phyloP scores from a whole-genome alignment of 1,140 invertebrate genomes.

The Akabosia matsudoensis region DNA sequence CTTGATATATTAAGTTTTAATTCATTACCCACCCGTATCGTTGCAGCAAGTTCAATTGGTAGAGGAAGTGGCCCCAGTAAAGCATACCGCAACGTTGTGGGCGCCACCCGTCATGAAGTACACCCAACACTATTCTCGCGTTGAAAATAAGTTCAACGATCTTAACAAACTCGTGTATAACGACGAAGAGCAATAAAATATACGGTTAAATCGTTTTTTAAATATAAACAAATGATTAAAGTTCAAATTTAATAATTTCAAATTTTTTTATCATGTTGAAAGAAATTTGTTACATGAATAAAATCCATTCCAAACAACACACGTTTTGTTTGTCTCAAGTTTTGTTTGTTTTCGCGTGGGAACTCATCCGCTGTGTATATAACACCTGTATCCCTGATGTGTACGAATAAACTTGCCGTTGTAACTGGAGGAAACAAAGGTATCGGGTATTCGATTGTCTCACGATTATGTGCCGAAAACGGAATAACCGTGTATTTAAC shows the following conservation, averaged over 20 bases:
- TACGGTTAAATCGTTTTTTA: too few relatives aligned
- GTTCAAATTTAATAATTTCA: too few relatives aligned
- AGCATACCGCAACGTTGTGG: not conserved
- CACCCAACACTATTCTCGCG: conserved; percentile 5
- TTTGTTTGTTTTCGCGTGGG: too few relatives aligned
- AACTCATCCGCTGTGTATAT: too few relatives aligned
- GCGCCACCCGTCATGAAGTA: conserved; percentile 4
- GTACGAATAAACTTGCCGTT: not conserved
- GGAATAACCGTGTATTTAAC: conserved; percentile 63
- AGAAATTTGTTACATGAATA: too few relatives aligned
- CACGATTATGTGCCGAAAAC: conserved; percentile 51
- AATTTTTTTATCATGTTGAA: too few relatives aligned
- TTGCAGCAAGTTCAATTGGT: not conserved
- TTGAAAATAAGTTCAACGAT: not conserved
- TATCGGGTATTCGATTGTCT: conserved; percentile 69
- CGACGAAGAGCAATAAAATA: too few relatives aligned
- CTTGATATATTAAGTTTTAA: not conserved
- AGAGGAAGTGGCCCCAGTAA: not conserved
- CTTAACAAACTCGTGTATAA: not conserved
- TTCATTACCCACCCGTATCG: not conserved
- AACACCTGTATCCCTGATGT: too few relatives aligned
- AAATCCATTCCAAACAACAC: too few relatives aligned
- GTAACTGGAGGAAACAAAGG: conserved; percentile 2
- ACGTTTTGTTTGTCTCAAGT: too few relatives aligned
- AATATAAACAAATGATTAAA: too few relatives aligned